Evolutionary conservation across 92 coral and sea anemone species (phyloP).

Genomic region (Phenganax subtilis): DNA sequence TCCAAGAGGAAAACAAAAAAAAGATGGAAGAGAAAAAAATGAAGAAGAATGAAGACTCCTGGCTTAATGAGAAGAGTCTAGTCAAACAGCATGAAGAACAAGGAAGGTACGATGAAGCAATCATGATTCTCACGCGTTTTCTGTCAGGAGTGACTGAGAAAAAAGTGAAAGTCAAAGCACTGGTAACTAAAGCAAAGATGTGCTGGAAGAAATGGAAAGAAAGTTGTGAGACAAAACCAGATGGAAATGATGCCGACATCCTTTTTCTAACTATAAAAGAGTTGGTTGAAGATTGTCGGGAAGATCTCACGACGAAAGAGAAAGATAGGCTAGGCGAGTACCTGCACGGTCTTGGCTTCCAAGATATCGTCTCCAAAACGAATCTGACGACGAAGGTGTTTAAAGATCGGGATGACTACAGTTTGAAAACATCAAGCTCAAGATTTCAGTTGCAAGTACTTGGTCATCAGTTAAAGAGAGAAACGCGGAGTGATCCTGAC

Average conservation of each 20-base stretch:
- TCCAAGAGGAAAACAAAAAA: slow-evolving; percentile 35
- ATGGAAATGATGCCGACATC: neutral
- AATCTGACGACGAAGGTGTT: neutral
- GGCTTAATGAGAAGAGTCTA: neutral
- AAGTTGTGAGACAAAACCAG: neutral
- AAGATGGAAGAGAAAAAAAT: slow-evolving; percentile 29
- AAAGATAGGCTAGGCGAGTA: slow-evolving; percentile 46
- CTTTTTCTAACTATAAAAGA: slow-evolving; percentile 26
- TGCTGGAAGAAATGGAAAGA: slow-evolving; percentile 49
- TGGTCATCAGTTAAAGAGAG: slow-evolving; percentile 63
- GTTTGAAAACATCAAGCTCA: slow-evolving; percentile 52
- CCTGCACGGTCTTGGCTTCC: slow-evolving; percentile 52
- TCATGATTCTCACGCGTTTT: slow-evolving; percentile 35
- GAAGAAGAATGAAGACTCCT: slow-evolving; percentile 34
- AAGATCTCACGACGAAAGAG: slow-evolving; percentile 28
- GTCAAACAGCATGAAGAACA: slow-evolving; percentile 2
- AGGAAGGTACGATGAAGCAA: slow-evolving; percentile 20
- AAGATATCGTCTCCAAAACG: slow-evolving; percentile 47
- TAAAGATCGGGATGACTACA: slow-evolving; percentile 11
- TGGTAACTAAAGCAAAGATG: slow-evolving; percentile 42
- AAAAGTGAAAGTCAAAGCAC: slow-evolving; percentile 27
- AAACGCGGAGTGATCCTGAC: slow-evolving; percentile 56
- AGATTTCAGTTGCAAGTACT: slow-evolving; percentile 63
- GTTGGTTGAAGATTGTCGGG: slow-evolving; percentile 27
- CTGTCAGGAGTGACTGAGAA: slow-evolving; percentile 23